Percentiles rank a stretch among this genome's conserved stretches.
Conservation (phyloP, 2,797 vertebrate genomes). For the Enteromius thamalakanensis region DNA sequence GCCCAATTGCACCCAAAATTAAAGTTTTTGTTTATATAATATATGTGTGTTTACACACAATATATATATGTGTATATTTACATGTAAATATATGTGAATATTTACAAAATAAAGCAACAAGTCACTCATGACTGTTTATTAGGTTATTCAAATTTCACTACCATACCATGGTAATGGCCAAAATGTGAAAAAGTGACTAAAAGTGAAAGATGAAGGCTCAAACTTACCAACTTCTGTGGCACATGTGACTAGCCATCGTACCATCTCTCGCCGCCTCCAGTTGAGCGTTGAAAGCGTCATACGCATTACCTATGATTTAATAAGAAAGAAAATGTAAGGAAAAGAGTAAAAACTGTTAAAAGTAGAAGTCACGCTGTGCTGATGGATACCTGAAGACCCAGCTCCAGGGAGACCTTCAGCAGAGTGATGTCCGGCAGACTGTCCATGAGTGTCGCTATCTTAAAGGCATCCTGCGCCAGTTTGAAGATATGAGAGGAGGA, state of each 20-base stretch:
- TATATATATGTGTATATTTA: too few relatives aligned
- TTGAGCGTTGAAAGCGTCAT: conserved; percentile 98
- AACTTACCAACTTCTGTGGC: conserved; percentile 98
- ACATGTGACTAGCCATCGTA: conserved; percentile 98
- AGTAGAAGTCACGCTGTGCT: background rate
- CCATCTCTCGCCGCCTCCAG: conserved; percentile 98
- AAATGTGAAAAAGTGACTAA: too few relatives aligned
- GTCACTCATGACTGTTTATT: background rate
- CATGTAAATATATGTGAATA: too few relatives aligned
- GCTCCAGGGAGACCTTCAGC: conserved; percentile 95
- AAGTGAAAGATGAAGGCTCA: background rate
- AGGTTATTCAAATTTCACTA: background rate
- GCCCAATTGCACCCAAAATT: too few relatives aligned
- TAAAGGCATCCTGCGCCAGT: conserved; percentile 98
- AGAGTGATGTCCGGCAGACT: conserved; percentile 97
- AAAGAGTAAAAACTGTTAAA: background rate
- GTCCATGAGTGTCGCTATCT: conserved; percentile 98
- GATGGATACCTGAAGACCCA: conserved; percentile 91
- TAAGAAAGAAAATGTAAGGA: background rate
- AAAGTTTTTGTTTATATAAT: too few relatives aligned
- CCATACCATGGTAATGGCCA: background rate
- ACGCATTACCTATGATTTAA: conserved; percentile 87
- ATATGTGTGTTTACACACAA: too few relatives aligned
- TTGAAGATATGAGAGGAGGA: conserved; percentile 97
- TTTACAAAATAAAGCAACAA: background rate